Conservation (phyloP, 2,113 vertebrate species). For the Cyphomyrus discorhynchus region DNA sequence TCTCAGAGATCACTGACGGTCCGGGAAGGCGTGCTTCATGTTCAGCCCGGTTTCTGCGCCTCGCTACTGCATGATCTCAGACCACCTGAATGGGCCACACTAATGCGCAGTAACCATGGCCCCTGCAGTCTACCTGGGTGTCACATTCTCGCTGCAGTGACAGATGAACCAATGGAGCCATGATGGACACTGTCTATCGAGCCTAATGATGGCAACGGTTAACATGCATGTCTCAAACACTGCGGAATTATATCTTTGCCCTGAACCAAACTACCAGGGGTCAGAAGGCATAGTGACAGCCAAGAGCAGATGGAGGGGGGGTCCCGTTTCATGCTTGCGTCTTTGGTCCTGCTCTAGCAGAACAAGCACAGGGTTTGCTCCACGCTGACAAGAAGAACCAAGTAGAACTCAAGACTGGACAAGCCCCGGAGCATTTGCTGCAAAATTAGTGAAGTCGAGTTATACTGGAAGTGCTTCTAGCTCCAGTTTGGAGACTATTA, state of each 20-base stretch:
- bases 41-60: not conserved
- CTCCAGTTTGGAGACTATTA: not conserved
- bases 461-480: not conserved
- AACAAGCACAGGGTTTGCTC: not conserved
- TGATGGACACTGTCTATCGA: not conserved
- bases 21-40: constrained; percentile 15
- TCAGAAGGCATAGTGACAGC: not conserved
- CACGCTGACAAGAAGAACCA: not conserved
- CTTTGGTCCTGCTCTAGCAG: not conserved
- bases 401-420: not conserved
- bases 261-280: not conserved
- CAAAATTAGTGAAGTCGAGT: not conserved
- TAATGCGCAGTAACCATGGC: not conserved
- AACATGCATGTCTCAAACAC: not conserved
- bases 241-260: not conserved
- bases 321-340: not conserved
- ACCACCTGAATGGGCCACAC: not conserved
- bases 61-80: not conserved
- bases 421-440: not conserved
- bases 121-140: not conserved
- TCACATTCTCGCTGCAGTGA: not conserved
- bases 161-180: not conserved
- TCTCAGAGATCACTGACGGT: constrained; percentile 19
- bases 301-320: not conserved
- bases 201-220: not conserved